A percentile compares a stretch with the other conserved stretches of the same genome.
Conservation (phyloP, 2,888 invertebrate species). For the Drosophila stalkeri region DNA sequence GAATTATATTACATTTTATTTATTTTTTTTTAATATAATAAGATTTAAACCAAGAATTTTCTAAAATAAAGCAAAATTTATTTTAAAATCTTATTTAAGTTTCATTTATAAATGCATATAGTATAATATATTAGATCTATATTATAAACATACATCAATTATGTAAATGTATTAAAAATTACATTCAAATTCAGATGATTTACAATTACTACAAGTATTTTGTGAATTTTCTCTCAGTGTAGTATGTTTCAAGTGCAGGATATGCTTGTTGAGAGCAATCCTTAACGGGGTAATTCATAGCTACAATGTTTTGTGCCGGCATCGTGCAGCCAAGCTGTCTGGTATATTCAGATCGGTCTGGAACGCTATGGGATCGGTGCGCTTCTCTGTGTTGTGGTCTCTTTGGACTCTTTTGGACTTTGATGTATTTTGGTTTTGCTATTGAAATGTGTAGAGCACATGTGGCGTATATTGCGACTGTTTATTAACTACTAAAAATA, state of each 20-base stretch:
- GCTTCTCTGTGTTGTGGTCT: slow-evolving; percentile 37
- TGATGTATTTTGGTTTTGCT: slow-evolving; percentile 56
- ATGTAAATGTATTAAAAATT: too few relatives aligned
- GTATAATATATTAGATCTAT: too few relatives aligned
- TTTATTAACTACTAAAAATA: slow-evolving; percentile 80
- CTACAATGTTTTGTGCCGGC: slow-evolving; percentile 47
- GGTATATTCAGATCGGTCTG: slow-evolving; percentile 23
- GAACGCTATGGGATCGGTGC: slow-evolving; percentile 1
- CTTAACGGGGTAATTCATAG: slow-evolving; percentile 33
- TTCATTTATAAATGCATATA: too few relatives aligned
- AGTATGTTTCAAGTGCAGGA: slow-evolving; percentile 15
- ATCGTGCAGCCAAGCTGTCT: slow-evolving; percentile 72
- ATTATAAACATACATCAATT: too few relatives aligned
- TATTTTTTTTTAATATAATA: too few relatives aligned
- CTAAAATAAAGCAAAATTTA: too few relatives aligned
- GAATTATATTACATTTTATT: too few relatives aligned
- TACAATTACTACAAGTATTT: background rate
- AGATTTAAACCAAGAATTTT: too few relatives aligned
- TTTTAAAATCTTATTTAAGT: too few relatives aligned
- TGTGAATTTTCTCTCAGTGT: slow-evolving; percentile 16
- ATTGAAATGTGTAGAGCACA: slow-evolving; percentile 65
- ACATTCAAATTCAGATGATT: too few relatives aligned
- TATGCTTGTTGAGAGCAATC: slow-evolving; percentile 26
- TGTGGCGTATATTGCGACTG: slow-evolving; percentile 64
- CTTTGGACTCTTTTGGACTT: slow-evolving; percentile 43